These are phyloP conservation scores for Odocoileus hemionus DNA, from an alignment of 2,113 vertebrate species.

Conservation along the genomic window DNA sequence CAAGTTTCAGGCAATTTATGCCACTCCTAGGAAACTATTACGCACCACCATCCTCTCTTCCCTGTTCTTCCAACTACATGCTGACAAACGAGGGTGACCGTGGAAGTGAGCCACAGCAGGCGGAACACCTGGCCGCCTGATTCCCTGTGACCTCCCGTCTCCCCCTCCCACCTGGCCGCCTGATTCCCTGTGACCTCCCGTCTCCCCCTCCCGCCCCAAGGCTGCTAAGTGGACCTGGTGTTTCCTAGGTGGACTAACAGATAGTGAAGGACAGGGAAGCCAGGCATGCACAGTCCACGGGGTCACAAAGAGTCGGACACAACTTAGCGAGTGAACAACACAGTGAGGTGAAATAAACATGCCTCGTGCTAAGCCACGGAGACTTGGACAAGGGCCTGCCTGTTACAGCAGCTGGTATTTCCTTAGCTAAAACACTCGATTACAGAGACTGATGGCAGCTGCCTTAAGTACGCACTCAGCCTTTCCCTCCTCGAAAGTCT, in stretches of 20 bases:
- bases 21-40: not conserved
- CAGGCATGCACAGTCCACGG: not conserved
- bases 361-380: not conserved
- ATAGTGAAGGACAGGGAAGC: not conserved
- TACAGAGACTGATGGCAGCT: not conserved
- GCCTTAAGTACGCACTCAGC: not conserved
- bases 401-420: not conserved
- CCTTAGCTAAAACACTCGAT: not conserved
- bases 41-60: rapidly evolving
- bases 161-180: no score
- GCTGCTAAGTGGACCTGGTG: not conserved
- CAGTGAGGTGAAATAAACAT: not conserved
- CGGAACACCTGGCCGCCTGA: not conserved
- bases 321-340: not conserved
- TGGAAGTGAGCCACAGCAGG: not conserved
- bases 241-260: not conserved
- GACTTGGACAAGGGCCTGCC: not conserved
- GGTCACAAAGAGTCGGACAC: not conserved
- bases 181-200: not conserved
- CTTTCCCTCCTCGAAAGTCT: not conserved
- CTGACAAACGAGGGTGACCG: not conserved
- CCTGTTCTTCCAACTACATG: not conserved
- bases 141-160: no score
- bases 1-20: not conserved
- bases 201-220: no score